Evolutionary conservation across 1,140 invertebrate species (phyloP).

Genomic region (roundworm (Caenorhabditis elegans)): DNA sequence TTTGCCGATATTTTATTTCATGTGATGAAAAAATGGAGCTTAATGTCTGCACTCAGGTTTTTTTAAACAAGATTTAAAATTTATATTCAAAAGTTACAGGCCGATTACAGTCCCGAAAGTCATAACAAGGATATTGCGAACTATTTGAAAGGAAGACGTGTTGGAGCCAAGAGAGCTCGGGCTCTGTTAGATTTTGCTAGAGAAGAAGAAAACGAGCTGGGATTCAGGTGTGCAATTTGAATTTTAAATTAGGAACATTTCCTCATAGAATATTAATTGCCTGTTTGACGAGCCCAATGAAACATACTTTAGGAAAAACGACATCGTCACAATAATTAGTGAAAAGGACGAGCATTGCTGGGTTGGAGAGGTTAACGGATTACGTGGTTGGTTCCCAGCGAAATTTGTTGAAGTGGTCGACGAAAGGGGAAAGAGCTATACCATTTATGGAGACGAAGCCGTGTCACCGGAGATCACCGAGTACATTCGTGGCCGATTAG

Average conservation of each 20-base stretch:
- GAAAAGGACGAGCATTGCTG: constrained; percentile 99
- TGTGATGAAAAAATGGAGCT: constrained; percentile 55
- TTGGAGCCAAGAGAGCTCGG: constrained; percentile 85
- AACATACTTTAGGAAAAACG: constrained; percentile 58
- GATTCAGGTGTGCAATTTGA: constrained; percentile 78
- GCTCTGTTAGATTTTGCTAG: constrained; percentile 94
- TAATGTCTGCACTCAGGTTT: constrained; percentile 55
- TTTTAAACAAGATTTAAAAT: no score
- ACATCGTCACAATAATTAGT: constrained; percentile 76
- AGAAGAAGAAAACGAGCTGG: constrained; percentile 95
- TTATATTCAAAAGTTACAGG: no score
- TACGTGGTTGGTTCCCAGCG: constrained; percentile 97
- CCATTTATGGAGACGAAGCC: constrained; percentile 91
- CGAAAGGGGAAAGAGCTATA: constrained; percentile 91
- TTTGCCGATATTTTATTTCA: constrained; percentile 81
- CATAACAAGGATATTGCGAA: constrained; percentile 89
- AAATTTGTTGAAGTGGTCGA: constrained; percentile 75
- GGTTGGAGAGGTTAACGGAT: constrained; percentile 96
- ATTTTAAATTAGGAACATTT: neutral
- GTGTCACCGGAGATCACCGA: constrained; percentile 90
- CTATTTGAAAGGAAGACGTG: constrained; percentile 85
- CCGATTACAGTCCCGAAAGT: constrained; percentile 92
- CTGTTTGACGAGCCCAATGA: no score
- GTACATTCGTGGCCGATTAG: constrained; percentile 84
- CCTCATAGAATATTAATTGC: neutral